Evolutionary conservation across 2,113 vertebrate species (phyloP), one percentile per base, ranked within the genome.

Genomic region (Seriola dumerili): DNA sequence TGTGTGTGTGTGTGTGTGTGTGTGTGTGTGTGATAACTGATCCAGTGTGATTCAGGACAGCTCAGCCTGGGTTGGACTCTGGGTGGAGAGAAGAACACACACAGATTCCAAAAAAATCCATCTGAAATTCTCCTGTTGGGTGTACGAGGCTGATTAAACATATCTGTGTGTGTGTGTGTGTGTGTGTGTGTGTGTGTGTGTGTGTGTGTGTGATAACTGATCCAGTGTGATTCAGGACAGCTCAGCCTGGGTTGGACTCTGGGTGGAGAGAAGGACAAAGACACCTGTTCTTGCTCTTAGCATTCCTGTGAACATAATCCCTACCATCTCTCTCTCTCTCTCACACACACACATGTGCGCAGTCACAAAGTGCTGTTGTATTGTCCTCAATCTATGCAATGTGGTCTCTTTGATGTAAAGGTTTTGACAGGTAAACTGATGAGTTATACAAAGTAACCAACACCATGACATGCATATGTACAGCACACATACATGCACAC

Each of bases 271-370:
- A 89, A 89, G 89, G 90, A 92, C 91, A 94, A 92, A 91, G 87
- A 81, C 92, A 92, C 84, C 83, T 90, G 91, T 93, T 93, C 89
- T 93, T 89, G 90, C 84, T 92, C 88, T 85, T 80, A 80, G 81
- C 91, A 91, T 92, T 92, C 91, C 89, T 91, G 71, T 79, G 44
- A 86, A 86, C 88, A 85, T 90, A 92, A 91, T 90, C 91, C 90
- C 46, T 44, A 67, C 38, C 73, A 62, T 85, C 44, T 63, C 62
- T 42, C 52, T 42, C 76, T 19, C 29, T 36, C 32, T 32, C 36
- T 65, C 64, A 71, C 78, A 36, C 64, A 19, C 3, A n/a, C 32
- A 38, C 13, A 57, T 78, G 76, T 55, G 29, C 29, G 29, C 29
- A 2, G 29, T 29, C 29, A 29, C 29, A 29, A 29, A 29, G 29